Evolutionary conservation across 2,888 invertebrate species (phyloP).

Genomic region (Drosophila picticornis): DNA sequence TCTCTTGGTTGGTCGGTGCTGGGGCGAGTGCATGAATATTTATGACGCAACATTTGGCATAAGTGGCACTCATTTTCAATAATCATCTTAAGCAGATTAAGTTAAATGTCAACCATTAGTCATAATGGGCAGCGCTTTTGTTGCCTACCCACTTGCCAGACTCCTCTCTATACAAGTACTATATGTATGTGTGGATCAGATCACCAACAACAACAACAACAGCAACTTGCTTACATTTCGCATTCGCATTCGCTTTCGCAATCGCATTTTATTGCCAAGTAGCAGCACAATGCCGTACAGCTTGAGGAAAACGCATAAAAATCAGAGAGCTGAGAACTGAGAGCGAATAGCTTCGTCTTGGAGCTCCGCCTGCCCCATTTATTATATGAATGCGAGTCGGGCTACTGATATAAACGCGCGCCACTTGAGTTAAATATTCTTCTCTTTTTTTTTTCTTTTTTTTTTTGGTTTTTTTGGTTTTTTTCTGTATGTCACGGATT

Average conservation of each 20-base stretch:
- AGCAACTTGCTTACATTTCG: slow-evolving; percentile 68
- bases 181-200: slow-evolving; percentile 27
- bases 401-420: slow-evolving; percentile 69
- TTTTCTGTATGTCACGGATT: slow-evolving; percentile 59
- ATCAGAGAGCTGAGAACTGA: slow-evolving; percentile 50
- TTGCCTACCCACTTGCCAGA: slow-evolving; percentile 53
- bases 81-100: slow-evolving; percentile 80
- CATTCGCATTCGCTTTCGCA: slow-evolving; percentile 59
- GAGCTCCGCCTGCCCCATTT: slow-evolving; percentile 63
- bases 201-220: slow-evolving; percentile 32
- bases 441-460: slow-evolving; percentile 13
- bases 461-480: slow-evolving; percentile 10
- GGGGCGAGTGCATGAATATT: slow-evolving; percentile 75
- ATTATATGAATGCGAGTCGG: slow-evolving; percentile 71
- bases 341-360: slow-evolving; percentile 11
- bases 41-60: slow-evolving; percentile 81
- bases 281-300: slow-evolving; percentile 52
- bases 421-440: slow-evolving; percentile 68
- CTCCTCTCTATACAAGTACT: slow-evolving; percentile 16
- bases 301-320: slow-evolving; percentile 72
- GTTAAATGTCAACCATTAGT: slow-evolving; percentile 80
- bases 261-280: slow-evolving; percentile 74
- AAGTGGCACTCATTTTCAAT: slow-evolving; percentile 80
- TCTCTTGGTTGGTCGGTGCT: neutral
- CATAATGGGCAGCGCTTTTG: slow-evolving; percentile 77